phyloP scores from a whole-genome alignment of 2,113 vertebrate species.

The Saguinus midas region DNA sequence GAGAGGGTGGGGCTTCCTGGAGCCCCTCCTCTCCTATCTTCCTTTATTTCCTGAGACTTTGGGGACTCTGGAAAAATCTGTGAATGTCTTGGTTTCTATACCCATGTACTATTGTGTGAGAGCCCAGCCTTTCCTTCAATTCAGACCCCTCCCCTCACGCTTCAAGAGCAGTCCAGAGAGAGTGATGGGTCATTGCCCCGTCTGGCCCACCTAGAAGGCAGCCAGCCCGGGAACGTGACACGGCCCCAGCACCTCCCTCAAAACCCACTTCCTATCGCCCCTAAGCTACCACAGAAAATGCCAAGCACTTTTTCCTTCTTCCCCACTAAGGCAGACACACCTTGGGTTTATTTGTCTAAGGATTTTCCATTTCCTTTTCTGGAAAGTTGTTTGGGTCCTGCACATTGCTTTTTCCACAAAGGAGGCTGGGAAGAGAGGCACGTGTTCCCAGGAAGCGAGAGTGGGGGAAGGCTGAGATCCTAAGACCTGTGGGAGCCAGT shows the following conservation, averaged over 20 bases:
- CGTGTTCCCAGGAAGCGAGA: neutral
- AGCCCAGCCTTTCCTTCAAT: conserved; percentile 63
- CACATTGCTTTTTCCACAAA: neutral
- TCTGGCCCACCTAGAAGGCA: neutral
- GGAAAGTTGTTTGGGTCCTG: conserved; percentile 18
- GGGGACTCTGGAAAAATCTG: conserved; percentile 26
- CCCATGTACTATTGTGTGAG: conserved; percentile 38
- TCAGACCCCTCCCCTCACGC: neutral
- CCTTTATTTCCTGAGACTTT: conserved; percentile 42
- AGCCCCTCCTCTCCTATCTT: conserved; percentile 48
- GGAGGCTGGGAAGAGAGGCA: neutral
- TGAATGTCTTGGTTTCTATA: neutral
- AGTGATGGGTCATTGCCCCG: neutral
- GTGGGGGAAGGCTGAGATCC: neutral
- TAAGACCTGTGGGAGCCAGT: neutral
- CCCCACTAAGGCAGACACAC: neutral
- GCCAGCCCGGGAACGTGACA: neutral
- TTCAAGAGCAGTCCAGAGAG: neutral
- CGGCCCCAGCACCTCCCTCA: neutral
- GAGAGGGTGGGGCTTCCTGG: neutral
- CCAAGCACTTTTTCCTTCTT: neutral
- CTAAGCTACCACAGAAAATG: neutral
- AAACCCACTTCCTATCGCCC: neutral
- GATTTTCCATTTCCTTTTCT: conserved; percentile 68
- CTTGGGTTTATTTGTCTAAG: conserved; percentile 50